Conservation (phyloP, 2,113 vertebrate genomes). For the Xenopus laevis region DNA sequence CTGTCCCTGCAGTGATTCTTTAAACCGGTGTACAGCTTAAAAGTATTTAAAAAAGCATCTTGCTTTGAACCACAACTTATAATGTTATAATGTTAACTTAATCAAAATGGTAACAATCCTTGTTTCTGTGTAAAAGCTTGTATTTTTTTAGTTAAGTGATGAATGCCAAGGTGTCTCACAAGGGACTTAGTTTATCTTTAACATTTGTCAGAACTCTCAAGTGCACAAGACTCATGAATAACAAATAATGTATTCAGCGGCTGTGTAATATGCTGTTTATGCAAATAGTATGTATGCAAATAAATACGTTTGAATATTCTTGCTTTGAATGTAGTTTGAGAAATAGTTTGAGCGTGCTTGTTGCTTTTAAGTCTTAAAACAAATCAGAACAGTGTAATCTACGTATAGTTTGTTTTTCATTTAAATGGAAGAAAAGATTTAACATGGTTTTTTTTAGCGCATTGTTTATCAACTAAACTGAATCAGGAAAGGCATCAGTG, state of each 20-base stretch:
- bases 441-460: no score
- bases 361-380: no score
- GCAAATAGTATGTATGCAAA: background rate
- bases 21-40: no score
- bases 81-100: conserved; percentile 15
- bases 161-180: conserved; percentile 26
- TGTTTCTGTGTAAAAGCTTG: conserved; percentile 30
- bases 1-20: no score
- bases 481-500: conserved; percentile 6
- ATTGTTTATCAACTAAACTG: no score
- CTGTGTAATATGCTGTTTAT: conserved; percentile 3
- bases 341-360: no score
- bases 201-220: conserved; percentile 26
- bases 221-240: conserved; percentile 3
- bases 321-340: background rate
- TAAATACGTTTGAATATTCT: background rate
- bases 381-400: no score
- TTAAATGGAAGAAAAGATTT: no score
- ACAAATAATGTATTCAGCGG: background rate
- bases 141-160: conserved; percentile 22
- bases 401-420: no score
- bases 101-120: background rate
- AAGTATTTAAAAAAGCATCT: no score
- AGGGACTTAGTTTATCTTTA: conserved; percentile 22
- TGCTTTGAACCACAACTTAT: no score